Evolutionary conservation across 2,797 vertebrate species (phyloP).

Genomic region (Crenuchus spilurus): DNA sequence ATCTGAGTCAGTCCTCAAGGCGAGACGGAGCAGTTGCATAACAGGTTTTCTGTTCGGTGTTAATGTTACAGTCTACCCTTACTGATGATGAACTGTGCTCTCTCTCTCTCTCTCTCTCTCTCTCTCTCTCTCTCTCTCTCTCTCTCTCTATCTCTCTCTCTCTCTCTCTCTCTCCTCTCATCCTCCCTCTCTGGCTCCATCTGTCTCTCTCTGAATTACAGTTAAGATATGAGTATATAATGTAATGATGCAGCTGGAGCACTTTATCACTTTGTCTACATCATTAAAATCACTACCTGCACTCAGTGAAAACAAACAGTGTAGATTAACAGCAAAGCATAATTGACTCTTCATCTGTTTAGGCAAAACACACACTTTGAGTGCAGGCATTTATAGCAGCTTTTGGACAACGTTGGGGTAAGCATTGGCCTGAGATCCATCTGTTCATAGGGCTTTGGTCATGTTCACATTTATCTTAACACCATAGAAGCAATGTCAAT

Average conservation of each 20-base stretch:
- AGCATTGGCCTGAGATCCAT: too few relatives aligned
- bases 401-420: too few relatives aligned
- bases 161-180: neutral
- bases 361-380: neutral
- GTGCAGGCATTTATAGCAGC: neutral
- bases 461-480: too few relatives aligned
- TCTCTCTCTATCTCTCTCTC: neutral
- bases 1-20: slow-evolving; percentile 37
- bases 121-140: neutral
- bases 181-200: neutral
- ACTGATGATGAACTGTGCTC: neutral
- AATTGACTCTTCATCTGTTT: neutral
- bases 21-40: slow-evolving; percentile 40
- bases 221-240: neutral
- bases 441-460: too few relatives aligned
- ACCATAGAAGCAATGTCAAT: too few relatives aligned
- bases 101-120: neutral
- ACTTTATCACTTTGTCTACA: neutral
- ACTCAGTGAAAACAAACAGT: neutral
- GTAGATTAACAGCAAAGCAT: neutral
- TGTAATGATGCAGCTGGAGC: neutral
- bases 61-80: slow-evolving; percentile 16
- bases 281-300: neutral
- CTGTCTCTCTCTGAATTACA: slow-evolving; percentile 1
- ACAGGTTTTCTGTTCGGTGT: slow-evolving; percentile 38